Evolutionary conservation across 2,797 vertebrate species (phyloP).

Genomic region (Pseudochirops corinnae): DNA sequence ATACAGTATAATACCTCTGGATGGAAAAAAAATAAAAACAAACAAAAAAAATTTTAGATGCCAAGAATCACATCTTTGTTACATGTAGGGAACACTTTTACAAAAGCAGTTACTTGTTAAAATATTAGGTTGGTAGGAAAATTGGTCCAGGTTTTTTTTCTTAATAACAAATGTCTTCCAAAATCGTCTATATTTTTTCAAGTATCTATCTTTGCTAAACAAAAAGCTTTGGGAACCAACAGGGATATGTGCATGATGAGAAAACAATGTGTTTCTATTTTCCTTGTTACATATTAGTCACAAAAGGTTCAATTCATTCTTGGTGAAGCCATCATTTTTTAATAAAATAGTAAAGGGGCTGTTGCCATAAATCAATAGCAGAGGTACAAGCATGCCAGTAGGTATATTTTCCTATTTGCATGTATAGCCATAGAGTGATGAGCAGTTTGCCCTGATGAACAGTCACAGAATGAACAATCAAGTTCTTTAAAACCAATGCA

Average conservation of each 20-base stretch:
- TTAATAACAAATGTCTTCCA: background rate
- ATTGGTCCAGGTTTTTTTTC: background rate
- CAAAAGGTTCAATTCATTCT: slow-evolving; percentile 20
- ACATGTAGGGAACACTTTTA: background rate
- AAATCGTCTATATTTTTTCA: background rate
- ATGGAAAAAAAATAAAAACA: background rate
- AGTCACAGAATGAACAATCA: background rate
- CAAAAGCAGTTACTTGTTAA: slow-evolving; percentile 13
- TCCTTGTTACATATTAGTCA: background rate
- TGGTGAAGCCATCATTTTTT: background rate
- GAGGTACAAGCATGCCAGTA: background rate
- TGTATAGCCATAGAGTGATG: background rate
- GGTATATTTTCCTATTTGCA: background rate
- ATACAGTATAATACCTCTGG: background rate
- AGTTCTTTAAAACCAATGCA: slow-evolving; percentile 33
- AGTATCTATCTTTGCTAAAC: background rate
- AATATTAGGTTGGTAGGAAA: background rate
- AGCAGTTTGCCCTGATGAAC: background rate
- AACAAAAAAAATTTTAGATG: background rate
- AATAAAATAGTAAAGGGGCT: background rate
- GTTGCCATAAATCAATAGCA: background rate
- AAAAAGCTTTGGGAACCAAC: background rate
- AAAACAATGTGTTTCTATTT: background rate
- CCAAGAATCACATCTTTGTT: background rate
- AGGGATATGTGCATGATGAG: background rate